Evolutionary conservation across 92 coral and sea anemone genomes (phyloP).

Genomic region (Phenganax marumi): DNA sequence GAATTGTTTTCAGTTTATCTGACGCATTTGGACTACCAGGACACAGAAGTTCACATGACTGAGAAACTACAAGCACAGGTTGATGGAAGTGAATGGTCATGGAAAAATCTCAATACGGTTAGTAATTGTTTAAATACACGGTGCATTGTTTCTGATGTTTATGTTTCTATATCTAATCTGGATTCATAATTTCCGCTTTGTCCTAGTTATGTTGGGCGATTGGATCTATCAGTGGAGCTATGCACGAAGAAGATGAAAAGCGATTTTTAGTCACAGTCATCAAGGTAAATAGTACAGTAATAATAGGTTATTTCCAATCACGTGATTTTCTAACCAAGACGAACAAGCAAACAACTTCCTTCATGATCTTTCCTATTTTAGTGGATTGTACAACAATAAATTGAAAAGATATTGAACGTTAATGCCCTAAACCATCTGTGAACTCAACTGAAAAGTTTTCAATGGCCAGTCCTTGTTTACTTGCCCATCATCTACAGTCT

Average conservation of each 20-base stretch:
- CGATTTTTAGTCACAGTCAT: slow-evolving; percentile 95
- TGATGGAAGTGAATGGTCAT: slow-evolving; percentile 96
- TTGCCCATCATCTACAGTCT: too few relatives aligned
- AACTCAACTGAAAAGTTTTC: too few relatives aligned
- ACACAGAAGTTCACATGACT: slow-evolving; percentile 94
- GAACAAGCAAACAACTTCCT: background rate
- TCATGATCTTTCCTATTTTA: background rate
- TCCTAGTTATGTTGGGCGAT: slow-evolving; percentile 96
- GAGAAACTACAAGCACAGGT: slow-evolving; percentile 98
- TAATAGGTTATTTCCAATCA: background rate
- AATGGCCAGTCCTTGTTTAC: too few relatives aligned
- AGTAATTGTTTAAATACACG: background rate
- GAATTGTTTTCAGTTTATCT: slow-evolving; percentile 67
- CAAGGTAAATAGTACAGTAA: slow-evolving; percentile 62
- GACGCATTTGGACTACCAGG: slow-evolving; percentile 98
- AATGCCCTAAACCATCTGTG: too few relatives aligned
- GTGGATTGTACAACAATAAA: too few relatives aligned
- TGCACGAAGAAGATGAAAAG: slow-evolving; percentile 99
- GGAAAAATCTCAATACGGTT: slow-evolving; percentile 97
- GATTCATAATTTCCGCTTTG: background rate
- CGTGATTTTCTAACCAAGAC: background rate
- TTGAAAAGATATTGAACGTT: too few relatives aligned
- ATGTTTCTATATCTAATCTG: background rate
- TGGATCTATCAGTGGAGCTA: slow-evolving; percentile 99
- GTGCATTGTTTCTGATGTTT: background rate